Base-by-base conservation (phyloP, 1,140 invertebrate genomes). In the Bombus vancouverensis region DNA sequence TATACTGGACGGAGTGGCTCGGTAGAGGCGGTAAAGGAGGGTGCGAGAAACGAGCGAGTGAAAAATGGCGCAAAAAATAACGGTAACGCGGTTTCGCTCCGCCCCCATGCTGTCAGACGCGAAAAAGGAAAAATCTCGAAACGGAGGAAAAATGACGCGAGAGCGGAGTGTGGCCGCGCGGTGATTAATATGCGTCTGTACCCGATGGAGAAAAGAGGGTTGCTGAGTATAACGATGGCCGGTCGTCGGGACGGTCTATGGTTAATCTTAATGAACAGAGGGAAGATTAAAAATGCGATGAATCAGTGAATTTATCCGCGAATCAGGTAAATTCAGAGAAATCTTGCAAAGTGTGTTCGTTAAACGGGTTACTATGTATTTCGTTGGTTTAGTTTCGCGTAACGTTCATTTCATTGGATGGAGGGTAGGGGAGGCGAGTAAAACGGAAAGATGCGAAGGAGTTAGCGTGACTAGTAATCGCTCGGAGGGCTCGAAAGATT, bases 191-290 rank as follows among this genome's bases (percentile, higher is more conserved):
- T 32, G 53, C 47, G 80, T 72, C 83, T 6, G 39, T 32, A 12
- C 8, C 68, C 42, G n/a, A 59, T 62, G 83, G 13, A 44, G n/a
- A 66, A 53, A 39, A 59, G n/a, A 18, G 5, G 25, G 44, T 34
- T 5, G 59, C 42, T 5, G 32, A 59, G 66, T n/a, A 57, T 80
- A 85, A 85, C 76, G 68, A 79, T 44, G 83, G 68, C 53, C 42
- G 59, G 32, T 73, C n/a, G 37, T 10, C 37, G 62, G 22, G 15
- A n/a, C 83, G 76, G 10, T 79, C 62, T 62, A 72, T 79, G 76
- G 76, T 80, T 84, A 70, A 80, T 85, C 79, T 85, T 85, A 85
- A 85, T 65, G 83, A 72, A 42, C 62, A 22, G 8, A n/a, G 68
- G 28, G 8, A 28, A 39, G 76, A 39, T 79, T 72, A 85, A 83